Evolutionary conservation across 92 coral and sea anemone species (phyloP).

Genomic region (Parazoanthus swiftii): DNA sequence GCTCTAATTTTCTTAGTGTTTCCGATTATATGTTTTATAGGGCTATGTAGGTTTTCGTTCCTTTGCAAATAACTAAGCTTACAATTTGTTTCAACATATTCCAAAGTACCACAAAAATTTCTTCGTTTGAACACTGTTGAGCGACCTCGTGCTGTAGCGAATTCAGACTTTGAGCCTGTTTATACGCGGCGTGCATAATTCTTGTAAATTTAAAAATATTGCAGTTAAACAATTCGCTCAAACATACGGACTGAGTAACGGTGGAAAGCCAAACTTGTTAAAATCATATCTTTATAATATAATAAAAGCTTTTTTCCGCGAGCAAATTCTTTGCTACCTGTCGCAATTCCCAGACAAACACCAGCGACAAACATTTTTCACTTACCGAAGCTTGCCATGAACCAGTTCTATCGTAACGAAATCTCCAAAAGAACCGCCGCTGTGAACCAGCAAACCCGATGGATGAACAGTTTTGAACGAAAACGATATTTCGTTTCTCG

Average conservation of each 20-base stretch:
- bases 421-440: slow-evolving; percentile 84
- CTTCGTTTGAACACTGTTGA: neutral
- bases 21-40: neutral
- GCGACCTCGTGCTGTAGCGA: neutral
- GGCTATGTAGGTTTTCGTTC: no score
- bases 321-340: neutral
- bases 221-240: slow-evolving; percentile 2
- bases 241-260: neutral
- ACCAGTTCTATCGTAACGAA: slow-evolving; percentile 84
- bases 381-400: slow-evolving; percentile 85
- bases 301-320: neutral
- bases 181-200: neutral
- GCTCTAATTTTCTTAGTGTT: neutral
- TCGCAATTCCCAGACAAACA: neutral
- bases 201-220: neutral
- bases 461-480: slow-evolving; percentile 84
- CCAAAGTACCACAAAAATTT: neutral
- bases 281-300: neutral
- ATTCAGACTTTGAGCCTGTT: neutral
- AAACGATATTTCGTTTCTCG: slow-evolving; percentile 60
- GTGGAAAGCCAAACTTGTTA: neutral
- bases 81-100: neutral
- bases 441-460: slow-evolving; percentile 76
- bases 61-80: no score
- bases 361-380: neutral